Conservation (phyloP, 2,888 invertebrate genomes). For the Lucinisca nassula region DNA sequence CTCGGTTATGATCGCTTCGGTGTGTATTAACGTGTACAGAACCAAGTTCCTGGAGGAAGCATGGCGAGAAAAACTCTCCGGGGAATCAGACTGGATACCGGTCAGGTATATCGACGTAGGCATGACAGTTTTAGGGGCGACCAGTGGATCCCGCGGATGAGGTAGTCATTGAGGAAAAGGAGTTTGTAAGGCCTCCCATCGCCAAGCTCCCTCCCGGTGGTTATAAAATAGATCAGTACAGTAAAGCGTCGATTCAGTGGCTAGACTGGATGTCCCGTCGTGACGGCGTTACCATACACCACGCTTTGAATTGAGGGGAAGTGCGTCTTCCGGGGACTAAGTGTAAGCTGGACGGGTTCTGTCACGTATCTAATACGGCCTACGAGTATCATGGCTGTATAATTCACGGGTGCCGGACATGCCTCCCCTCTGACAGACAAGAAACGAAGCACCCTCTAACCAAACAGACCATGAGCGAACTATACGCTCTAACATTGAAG, state of each 20-base stretch:
- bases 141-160: background rate
- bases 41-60: conserved; percentile 50
- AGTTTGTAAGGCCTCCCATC: background rate
- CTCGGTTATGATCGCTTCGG: conserved; percentile 49
- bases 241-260: background rate
- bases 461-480: conserved; percentile 1
- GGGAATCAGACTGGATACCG: conserved; percentile 32
- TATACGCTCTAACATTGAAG: conserved; percentile 20
- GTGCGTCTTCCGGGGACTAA: no score
- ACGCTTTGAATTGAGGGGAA: background rate
- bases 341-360: no score
- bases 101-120: conserved; percentile 20
- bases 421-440: background rate
- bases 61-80: conserved; percentile 38
- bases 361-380: no score
- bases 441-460: background rate
- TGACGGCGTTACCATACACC: background rate
- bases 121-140: background rate
- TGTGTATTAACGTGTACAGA: conserved; percentile 54
- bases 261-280: background rate
- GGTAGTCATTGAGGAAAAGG: background rate
- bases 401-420: conserved; percentile 13
- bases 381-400: conserved; percentile 24
- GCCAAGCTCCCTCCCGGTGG: background rate
- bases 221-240: conserved; percentile 11